phyloP scores from a whole-genome alignment of 2,888 invertebrate species.

The Tachina lurida region DNA sequence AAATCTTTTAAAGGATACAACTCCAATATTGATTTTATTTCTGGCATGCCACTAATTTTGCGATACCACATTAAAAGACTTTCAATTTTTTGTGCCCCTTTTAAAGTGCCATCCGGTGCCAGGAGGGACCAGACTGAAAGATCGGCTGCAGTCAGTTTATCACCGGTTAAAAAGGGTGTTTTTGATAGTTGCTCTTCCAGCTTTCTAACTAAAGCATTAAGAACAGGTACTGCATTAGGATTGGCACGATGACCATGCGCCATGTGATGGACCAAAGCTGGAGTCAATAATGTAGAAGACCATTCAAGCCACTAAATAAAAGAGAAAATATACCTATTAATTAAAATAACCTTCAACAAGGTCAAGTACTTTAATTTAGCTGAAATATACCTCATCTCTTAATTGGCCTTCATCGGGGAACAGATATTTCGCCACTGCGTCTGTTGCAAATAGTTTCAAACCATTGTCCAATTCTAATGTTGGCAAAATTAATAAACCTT shows the following conservation, averaged over 20 bases:
- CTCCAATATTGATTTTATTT: constrained; percentile 84
- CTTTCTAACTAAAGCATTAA: constrained; percentile 85
- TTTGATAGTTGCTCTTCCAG: constrained; percentile 84
- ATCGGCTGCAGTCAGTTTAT: constrained; percentile 87
- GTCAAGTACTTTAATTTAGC: constrained; percentile 29
- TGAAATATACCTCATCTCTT: constrained; percentile 80
- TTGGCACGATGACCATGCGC: constrained; percentile 84
- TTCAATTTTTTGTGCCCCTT: constrained; percentile 84
- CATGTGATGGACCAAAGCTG: constrained; percentile 84
- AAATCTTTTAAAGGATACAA: constrained; percentile 79
- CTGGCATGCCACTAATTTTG: constrained; percentile 84
- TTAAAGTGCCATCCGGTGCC: constrained; percentile 87
- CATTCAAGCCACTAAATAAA: constrained; percentile 86
- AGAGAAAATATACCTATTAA: constrained; percentile 39
- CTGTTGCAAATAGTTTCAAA: constrained; percentile 87
- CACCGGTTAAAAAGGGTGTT: constrained; percentile 85
- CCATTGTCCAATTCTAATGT: constrained; percentile 86
- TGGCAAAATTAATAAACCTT: constrained; percentile 86
- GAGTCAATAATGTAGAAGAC: constrained; percentile 86
- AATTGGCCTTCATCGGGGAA: constrained; percentile 83
- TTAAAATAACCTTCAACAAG: constrained; percentile 60
- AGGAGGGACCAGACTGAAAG: constrained; percentile 89
- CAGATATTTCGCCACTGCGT: constrained; percentile 88
- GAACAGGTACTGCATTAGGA: constrained; percentile 85
- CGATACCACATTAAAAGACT: constrained; percentile 86